phyloP scores from a whole-genome alignment of 53 echinoderm and acorn worm species.

The Arbacia lixula region DNA sequence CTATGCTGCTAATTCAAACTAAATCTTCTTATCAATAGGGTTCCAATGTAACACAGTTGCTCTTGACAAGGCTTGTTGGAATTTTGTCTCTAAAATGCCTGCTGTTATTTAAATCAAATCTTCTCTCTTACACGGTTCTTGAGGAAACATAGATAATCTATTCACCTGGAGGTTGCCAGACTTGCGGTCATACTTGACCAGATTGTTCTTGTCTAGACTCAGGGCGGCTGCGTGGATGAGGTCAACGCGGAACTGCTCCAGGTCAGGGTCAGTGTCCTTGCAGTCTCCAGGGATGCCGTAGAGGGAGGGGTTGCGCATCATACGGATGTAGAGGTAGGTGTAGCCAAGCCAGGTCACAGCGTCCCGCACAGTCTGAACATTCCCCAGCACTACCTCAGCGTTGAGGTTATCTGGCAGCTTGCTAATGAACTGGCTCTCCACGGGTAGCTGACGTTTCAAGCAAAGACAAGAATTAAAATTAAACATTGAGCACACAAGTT shows the following conservation, averaged over 20 bases:
- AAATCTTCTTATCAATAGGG: too few species aligned
- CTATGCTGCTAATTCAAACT: too few species aligned
- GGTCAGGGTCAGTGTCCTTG: constrained; percentile 89
- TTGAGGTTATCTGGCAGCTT: constrained; percentile 94
- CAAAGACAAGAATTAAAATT: neutral
- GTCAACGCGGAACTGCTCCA: constrained; percentile 91
- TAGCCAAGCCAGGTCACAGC: constrained; percentile 97
- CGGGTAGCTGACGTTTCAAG: constrained; percentile 70
- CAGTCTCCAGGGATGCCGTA: constrained; percentile 86
- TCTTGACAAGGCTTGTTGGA: too few species aligned
- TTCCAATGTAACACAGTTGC: too few species aligned
- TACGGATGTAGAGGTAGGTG: constrained; percentile 99
- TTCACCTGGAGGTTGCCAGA: constrained; percentile 96
- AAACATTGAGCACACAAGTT: too few species aligned
- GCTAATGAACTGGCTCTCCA: constrained; percentile 91
- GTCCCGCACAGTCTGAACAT: constrained; percentile 93
- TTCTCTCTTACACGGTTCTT: neutral
- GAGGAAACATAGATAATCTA: neutral
- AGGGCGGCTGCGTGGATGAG: constrained; percentile 87
- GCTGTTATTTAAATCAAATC: too few species aligned
- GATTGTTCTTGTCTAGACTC: constrained; percentile 90
- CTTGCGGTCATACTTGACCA: constrained; percentile 93
- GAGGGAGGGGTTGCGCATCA: constrained; percentile 93
- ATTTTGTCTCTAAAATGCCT: too few species aligned
- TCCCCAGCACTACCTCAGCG: constrained; percentile 93